Evolutionary conservation across 2,113 vertebrate species (phyloP).

Genomic region (Malaclemys terrapin): DNA sequence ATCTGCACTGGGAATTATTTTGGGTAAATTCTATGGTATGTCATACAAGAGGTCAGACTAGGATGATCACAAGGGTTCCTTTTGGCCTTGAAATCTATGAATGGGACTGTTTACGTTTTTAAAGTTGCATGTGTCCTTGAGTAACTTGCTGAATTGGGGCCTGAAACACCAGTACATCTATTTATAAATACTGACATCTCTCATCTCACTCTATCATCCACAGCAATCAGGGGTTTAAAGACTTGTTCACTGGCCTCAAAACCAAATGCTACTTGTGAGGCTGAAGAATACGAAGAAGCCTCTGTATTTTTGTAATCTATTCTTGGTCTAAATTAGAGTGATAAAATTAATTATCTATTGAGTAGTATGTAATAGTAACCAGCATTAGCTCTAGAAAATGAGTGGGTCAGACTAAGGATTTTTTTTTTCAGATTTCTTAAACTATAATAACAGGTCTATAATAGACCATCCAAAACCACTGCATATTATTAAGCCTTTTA

Average conservation of each 20-base stretch:
- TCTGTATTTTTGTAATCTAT: not conserved
- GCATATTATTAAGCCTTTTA: not conserved
- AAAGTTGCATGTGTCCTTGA: not conserved
- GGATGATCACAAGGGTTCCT: not conserved
- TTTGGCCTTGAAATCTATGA: not conserved
- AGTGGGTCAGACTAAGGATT: not conserved
- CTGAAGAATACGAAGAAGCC: not conserved
- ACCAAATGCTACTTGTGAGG: not conserved
- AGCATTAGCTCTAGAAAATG: not conserved
- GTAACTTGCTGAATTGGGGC: not conserved
- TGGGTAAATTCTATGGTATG: not conserved
- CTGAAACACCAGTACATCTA: fast-evolving
- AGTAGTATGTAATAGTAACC: not conserved
- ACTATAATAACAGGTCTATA: not conserved
- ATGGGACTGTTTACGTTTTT: not conserved
- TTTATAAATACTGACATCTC: not conserved
- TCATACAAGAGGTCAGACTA: not conserved
- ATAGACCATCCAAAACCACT: not conserved
- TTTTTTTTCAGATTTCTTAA: not conserved
- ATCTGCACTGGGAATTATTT: not conserved
- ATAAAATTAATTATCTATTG: not conserved
- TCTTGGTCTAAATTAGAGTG: not conserved
- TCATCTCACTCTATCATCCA: not conserved
- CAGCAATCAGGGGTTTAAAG: not conserved
- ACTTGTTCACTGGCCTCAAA: not conserved